Percentiles rank a stretch among this genome's conserved stretches.
Evolutionary conservation across 92 coral and sea anemone species (phyloP).

Genomic region (Phymanthus crucifer): DNA sequence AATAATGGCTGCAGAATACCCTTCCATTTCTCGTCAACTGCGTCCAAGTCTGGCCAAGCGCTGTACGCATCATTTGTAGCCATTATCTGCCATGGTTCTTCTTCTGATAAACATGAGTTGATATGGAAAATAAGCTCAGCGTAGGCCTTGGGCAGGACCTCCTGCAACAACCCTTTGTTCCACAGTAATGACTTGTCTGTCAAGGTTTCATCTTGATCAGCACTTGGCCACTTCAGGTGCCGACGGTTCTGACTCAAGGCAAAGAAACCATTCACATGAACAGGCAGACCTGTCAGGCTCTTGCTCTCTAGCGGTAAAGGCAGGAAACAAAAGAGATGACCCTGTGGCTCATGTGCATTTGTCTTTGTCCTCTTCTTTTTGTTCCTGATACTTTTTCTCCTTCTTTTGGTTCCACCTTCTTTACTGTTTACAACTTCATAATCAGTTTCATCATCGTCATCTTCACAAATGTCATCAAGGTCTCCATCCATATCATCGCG

Average conservation of each 20-base stretch:
- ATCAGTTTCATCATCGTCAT: not conserved
- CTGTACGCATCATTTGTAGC: conserved; percentile 1
- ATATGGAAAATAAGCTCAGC: conserved; percentile 48
- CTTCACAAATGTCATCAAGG: too few species aligned
- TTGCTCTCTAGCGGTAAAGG: conserved; percentile 67
- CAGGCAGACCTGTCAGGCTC: conserved; percentile 85
- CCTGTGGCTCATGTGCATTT: conserved; percentile 23
- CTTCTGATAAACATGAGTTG: not conserved
- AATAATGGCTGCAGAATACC: conserved; percentile 25
- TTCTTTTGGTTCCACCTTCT: not conserved
- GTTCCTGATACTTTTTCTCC: too few species aligned
- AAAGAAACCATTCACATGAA: conserved; percentile 84
- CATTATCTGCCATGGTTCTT: not conserved
- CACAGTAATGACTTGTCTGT: conserved; percentile 73
- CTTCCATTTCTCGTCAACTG: conserved; percentile 64
- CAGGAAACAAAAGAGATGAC: conserved; percentile 77
- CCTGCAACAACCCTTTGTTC: conserved; percentile 67
- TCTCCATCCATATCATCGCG: too few species aligned
- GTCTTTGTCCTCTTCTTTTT: too few species aligned
- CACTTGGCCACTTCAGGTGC: conserved; percentile 70
- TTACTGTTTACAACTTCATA: not conserved
- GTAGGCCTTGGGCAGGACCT: conserved; percentile 65
- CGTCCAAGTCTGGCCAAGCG: conserved; percentile 62
- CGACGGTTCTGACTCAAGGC: conserved; percentile 86
- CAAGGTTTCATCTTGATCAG: conserved; percentile 50